These are phyloP conservation scores for Gallinago solitaria DNA, from an alignment of 2,797 vertebrate genomes.

Conservation along the genomic window DNA sequence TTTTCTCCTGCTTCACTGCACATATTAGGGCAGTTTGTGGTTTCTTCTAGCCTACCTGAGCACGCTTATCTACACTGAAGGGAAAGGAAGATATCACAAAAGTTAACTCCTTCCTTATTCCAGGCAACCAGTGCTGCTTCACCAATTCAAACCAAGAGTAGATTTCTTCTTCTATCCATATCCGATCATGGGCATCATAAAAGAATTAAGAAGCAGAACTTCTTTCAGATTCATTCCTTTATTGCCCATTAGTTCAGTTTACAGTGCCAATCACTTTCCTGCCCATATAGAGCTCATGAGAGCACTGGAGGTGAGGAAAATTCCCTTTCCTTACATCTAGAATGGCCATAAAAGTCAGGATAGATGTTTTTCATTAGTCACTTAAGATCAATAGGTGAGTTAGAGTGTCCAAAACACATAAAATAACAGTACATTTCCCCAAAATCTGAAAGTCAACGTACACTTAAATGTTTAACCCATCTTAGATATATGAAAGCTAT, in stretches of 20 bases:
- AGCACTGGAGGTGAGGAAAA: neutral
- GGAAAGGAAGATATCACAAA: neutral
- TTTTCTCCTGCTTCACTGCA: neutral
- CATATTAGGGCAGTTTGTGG: neutral
- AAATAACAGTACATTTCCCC: neutral
- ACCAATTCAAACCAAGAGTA: neutral
- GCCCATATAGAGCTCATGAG: neutral
- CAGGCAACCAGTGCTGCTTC: neutral
- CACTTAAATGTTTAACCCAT: neutral
- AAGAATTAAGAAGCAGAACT: neutral
- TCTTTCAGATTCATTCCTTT: neutral
- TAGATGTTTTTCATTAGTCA: neutral
- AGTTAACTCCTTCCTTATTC: neutral
- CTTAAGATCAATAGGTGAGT: neutral
- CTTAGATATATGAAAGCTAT: neutral
- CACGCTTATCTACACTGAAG: neutral
- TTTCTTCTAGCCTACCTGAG: neutral
- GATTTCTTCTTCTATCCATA: neutral
- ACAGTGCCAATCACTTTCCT: neutral
- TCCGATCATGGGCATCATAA: rapidly evolving
- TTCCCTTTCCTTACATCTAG: neutral
- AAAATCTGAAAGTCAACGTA: neutral
- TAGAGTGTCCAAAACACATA: neutral
- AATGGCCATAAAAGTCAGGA: neutral
- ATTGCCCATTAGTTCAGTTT: neutral